Percentiles rank a stretch among this genome's conserved stretches.
Conservation (phyloP, 2,797 vertebrate genomes). For the Sciurus vulgaris region DNA sequence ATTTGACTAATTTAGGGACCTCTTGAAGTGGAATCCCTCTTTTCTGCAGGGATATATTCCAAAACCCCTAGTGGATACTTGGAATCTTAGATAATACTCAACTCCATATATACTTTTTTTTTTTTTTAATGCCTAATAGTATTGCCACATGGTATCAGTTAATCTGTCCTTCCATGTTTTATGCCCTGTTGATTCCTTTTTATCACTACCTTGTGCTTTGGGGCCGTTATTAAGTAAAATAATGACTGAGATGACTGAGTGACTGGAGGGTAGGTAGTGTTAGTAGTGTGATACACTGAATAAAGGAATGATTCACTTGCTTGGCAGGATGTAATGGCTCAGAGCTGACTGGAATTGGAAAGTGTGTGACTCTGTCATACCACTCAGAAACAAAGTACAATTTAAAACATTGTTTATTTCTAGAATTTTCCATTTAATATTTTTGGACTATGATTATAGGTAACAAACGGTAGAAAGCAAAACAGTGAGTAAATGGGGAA, state of each 20-base stretch:
- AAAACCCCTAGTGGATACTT: not conserved
- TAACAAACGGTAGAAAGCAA: not conserved
- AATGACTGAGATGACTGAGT: not conserved
- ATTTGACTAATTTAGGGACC: not conserved
- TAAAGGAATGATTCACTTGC: not conserved
- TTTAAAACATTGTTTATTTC: not conserved
- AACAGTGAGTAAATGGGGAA: not conserved
- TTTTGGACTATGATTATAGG: not conserved
- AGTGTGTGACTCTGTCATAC: not conserved
- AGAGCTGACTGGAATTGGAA: not conserved
- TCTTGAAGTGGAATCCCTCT: not conserved
- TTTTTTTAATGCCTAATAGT: not conserved
- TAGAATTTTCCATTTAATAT: too few species aligned
- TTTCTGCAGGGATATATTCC: not conserved
- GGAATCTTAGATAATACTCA: not conserved
- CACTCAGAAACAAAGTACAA: too few species aligned
- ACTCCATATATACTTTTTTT: not conserved
- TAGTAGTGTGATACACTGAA: not conserved
- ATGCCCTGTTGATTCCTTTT: not conserved
- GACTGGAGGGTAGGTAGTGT: not conserved
- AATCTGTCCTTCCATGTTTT: not conserved
- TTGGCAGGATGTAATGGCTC: not conserved
- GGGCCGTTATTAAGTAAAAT: not conserved
- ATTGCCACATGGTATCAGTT: not conserved
- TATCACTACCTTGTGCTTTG: not conserved